phyloP scores from a whole-genome alignment of 2,113 vertebrate genomes.

The Zingel zingel region DNA sequence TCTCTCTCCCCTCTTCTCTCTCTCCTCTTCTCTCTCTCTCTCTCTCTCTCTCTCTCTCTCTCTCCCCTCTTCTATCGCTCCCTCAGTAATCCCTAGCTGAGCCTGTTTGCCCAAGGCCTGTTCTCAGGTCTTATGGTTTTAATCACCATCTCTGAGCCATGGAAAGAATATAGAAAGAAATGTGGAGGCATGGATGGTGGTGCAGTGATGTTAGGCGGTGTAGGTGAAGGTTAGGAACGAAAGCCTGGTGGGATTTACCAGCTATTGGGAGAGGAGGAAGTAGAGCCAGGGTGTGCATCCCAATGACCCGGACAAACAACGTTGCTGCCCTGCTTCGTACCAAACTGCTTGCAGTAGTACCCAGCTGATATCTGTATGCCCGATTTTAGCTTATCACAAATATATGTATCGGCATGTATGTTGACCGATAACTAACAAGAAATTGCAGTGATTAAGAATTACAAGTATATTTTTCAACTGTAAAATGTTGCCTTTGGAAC shows the following conservation, averaged over 20 bases:
- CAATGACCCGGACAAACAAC: constrained; percentile 44
- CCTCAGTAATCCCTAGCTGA: constrained; percentile 55
- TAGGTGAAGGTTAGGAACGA: constrained; percentile 59
- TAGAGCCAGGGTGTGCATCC: constrained; percentile 51
- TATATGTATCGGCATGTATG: not conserved
- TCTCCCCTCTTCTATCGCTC: constrained; percentile 23
- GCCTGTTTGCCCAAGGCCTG: constrained; percentile 68
- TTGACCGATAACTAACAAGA: not conserved
- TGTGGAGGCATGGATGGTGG: constrained; percentile 45
- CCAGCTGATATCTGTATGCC: not conserved
- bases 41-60: not conserved
- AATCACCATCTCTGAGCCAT: constrained; percentile 65
- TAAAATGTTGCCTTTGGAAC: not conserved
- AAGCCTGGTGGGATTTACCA: constrained; percentile 59
- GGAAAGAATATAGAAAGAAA: constrained; percentile 63
- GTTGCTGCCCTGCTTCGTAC: constrained; percentile 8
- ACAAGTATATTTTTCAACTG: not conserved
- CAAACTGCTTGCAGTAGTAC: constrained; percentile 2
- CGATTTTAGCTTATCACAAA: not conserved
- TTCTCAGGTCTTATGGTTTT: constrained; percentile 74
- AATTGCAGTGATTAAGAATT: too few relatives aligned
- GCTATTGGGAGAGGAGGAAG: constrained; percentile 34
- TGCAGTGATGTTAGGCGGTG: constrained; percentile 46
- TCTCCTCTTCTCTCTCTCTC: too few relatives aligned
- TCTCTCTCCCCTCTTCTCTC: constrained; percentile 9